phyloP scores from a whole-genome alignment of 2,797 vertebrate species.

The Tinamus major region DNA sequence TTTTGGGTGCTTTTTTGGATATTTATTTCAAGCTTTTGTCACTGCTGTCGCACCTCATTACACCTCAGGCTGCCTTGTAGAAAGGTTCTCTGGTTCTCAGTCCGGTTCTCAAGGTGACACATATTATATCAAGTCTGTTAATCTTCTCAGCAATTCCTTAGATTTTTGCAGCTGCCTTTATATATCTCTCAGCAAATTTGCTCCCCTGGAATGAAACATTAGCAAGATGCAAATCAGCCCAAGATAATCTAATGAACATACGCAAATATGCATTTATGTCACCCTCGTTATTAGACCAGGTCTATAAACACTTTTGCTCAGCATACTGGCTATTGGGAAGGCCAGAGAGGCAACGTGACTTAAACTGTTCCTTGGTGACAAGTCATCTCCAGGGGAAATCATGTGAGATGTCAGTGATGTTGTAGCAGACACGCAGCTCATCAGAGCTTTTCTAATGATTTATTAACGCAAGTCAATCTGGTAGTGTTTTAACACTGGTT shows the following conservation, averaged over 20 bases:
- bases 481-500: not conserved
- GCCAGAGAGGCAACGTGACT: not conserved
- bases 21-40: not conserved
- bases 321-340: not conserved
- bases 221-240: not conserved
- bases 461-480: not conserved
- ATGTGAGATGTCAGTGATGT: not conserved
- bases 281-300: not conserved
- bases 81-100: not conserved
- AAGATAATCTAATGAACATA: not conserved
- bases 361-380: not conserved
- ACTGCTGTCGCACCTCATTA: too few species aligned
- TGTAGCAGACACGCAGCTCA: not conserved
- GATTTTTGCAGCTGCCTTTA: not conserved
- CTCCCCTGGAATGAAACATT: not conserved
- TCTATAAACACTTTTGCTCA: slow-evolving; percentile 9
- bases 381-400: slow-evolving; percentile 40
- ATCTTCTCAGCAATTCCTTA: not conserved
- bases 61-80: not conserved
- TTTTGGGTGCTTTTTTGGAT: not conserved
- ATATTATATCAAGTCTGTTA: not conserved
- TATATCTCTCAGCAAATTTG: not conserved
- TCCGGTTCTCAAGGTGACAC: not conserved
- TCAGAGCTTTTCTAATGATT: slow-evolving; percentile 38
- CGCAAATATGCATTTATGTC: not conserved